These are phyloP conservation scores for Arge pagana DNA, from an alignment of 2,888 invertebrate genomes.

Conservation along the genomic window DNA sequence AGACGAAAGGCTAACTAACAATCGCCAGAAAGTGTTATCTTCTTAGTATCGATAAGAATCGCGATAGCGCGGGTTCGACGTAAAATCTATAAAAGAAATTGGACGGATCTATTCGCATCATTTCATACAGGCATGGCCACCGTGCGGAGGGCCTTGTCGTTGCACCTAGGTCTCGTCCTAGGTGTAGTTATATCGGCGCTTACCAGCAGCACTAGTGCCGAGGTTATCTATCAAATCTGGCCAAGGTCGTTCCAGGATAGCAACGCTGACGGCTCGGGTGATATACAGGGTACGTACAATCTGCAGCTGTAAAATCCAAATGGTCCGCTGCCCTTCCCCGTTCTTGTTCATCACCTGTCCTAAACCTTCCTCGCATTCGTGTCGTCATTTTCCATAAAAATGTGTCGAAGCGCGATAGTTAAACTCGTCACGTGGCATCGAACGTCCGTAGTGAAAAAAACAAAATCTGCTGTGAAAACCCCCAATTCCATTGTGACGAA, in stretches of 20 bases:
- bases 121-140: slow-evolving; percentile 4
- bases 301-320: too few species aligned
- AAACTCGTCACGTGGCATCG: too few species aligned
- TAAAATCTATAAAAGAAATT: slow-evolving; percentile 25
- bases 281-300: slow-evolving; percentile 43
- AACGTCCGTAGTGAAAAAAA: too few species aligned
- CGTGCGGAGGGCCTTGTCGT: slow-evolving; percentile 6
- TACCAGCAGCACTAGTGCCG: not conserved
- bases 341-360: too few species aligned
- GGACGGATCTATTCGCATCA: not conserved
- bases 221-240: slow-evolving; percentile 45
- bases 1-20: too few species aligned
- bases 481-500: too few species aligned
- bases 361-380: too few species aligned
- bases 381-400: too few species aligned
- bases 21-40: too few species aligned
- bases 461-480: too few species aligned
- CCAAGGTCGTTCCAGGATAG: slow-evolving; percentile 46
- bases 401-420: too few species aligned
- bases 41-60: slow-evolving; percentile 13
- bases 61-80: slow-evolving; percentile 12
- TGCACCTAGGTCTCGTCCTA: slow-evolving; percentile 9
- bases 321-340: too few species aligned
- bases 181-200: slow-evolving; percentile 5
- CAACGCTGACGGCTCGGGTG: slow-evolving; percentile 45